Evolutionary conservation across 2,113 vertebrate species (phyloP).

Genomic region (Thryonomys swinderianus): DNA sequence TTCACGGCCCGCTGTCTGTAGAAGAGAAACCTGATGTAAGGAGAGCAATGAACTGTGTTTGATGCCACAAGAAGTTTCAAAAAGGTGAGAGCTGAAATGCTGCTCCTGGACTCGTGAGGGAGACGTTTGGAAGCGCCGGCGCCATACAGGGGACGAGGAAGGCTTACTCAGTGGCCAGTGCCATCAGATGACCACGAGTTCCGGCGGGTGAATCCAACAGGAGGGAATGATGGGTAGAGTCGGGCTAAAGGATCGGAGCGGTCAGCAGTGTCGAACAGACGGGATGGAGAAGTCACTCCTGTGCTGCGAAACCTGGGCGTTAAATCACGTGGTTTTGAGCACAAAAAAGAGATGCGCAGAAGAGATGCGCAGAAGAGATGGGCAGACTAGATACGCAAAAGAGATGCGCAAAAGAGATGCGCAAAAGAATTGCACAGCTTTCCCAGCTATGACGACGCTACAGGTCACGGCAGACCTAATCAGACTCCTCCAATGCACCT

Average conservation of each 20-base stretch:
- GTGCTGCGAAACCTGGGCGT: not conserved
- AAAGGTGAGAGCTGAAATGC: not conserved
- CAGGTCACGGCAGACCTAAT: not conserved
- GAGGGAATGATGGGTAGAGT: not conserved
- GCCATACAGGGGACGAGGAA: not conserved
- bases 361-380: no score
- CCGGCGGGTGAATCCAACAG: not conserved
- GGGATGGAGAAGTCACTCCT: rapidly evolving
- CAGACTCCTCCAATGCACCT: not conserved
- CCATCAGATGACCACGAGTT: not conserved
- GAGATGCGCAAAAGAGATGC: no score
- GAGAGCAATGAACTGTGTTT: not conserved
- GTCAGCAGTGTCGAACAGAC: not conserved
- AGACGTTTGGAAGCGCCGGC: rapidly evolving
- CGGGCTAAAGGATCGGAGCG: not conserved
- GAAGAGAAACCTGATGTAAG: not conserved
- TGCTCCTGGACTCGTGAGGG: not conserved
- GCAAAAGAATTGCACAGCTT: not conserved
- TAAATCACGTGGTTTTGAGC: not conserved
- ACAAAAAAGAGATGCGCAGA: no score
- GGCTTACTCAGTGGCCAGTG: not conserved
- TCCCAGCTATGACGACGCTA: not conserved
- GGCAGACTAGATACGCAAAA: no score
- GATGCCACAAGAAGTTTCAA: not conserved
- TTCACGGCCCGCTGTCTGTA: not conserved